Percentiles rank a stretch among this genome's conserved stretches.
Evolutionary conservation across 2,888 invertebrate species (phyloP).

Genomic region (Hofmannophila pseudospretella): DNA sequence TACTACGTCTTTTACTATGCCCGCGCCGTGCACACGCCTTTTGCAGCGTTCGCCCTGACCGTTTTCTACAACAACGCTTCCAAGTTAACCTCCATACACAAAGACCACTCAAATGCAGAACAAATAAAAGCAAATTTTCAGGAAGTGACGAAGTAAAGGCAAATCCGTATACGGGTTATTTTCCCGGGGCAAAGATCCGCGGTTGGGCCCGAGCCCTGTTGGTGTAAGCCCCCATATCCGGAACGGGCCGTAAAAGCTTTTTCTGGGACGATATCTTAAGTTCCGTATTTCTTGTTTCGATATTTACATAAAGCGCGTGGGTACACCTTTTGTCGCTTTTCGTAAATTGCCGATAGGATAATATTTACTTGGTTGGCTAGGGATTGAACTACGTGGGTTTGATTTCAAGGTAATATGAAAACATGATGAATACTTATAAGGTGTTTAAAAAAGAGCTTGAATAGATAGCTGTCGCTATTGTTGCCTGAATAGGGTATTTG

Average conservation of each 20-base stretch:
- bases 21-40: no score
- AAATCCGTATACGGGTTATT: conserved; percentile 6
- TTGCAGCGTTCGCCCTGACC: no score
- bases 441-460: no score
- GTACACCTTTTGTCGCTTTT: neutral
- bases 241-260: conserved; percentile 7
- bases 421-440: no score
- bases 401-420: no score
- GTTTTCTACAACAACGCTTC: no score
- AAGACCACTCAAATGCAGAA: neutral
- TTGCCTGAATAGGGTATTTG: no score
- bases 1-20: no score
- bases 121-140: neutral
- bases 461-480: no score
- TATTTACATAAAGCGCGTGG: neutral
- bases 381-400: no score
- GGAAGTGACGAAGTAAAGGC: conserved; percentile 1
- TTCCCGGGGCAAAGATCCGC: conserved; percentile 2
- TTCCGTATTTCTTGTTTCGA: neutral
- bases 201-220: conserved; percentile 3
- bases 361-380: no score
- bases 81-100: neutral
- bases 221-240: conserved; percentile 5
- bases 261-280: conserved; percentile 2
- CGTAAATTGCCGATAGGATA: neutral